Evolutionary conservation across 2,113 vertebrate species (phyloP).

Genomic region (Melanostigma gelatinosum): DNA sequence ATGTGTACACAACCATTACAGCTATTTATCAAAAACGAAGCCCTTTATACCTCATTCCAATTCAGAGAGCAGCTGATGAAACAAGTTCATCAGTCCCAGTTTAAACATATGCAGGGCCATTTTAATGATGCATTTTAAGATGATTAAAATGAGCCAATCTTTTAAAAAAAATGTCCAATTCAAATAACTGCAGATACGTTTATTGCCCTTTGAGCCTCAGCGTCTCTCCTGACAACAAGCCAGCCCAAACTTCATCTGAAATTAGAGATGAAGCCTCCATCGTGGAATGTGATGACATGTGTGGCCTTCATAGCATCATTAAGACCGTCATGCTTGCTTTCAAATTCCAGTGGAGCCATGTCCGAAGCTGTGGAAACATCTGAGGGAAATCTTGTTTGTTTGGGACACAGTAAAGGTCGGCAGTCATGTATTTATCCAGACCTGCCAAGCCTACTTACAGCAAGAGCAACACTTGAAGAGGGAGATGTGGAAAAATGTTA

Average conservation of each 20-base stretch:
- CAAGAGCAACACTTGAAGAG: constrained; percentile 31
- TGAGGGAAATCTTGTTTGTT: constrained; percentile 57
- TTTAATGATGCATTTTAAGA: constrained; percentile 20
- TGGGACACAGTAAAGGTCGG: constrained; percentile 68
- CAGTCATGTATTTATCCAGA: constrained; percentile 54
- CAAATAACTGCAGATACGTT: background rate
- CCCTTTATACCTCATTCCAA: constrained; percentile 3
- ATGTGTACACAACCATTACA: constrained; percentile 25
- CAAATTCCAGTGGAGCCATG: constrained; percentile 24
- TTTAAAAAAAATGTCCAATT: background rate
- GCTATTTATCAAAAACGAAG: constrained; percentile 25
- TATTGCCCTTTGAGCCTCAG: background rate
- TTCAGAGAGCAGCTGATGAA: constrained; percentile 41
- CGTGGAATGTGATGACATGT: constrained; percentile 18
- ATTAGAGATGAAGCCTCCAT: constrained; percentile 7
- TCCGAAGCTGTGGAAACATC: constrained; percentile 46
- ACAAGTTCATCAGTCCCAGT: constrained; percentile 14
- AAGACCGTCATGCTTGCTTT: constrained; percentile 14
- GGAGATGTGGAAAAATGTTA: constrained; percentile 45
- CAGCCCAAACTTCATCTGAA: background rate
- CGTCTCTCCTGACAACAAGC: background rate
- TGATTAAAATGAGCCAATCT: background rate
- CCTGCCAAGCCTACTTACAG: constrained; percentile 46
- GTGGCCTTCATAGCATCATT: constrained; percentile 54
- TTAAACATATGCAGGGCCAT: constrained; percentile 14